phyloP scores from a whole-genome alignment of 2,888 invertebrate species.

The Metacarcinus magister region DNA sequence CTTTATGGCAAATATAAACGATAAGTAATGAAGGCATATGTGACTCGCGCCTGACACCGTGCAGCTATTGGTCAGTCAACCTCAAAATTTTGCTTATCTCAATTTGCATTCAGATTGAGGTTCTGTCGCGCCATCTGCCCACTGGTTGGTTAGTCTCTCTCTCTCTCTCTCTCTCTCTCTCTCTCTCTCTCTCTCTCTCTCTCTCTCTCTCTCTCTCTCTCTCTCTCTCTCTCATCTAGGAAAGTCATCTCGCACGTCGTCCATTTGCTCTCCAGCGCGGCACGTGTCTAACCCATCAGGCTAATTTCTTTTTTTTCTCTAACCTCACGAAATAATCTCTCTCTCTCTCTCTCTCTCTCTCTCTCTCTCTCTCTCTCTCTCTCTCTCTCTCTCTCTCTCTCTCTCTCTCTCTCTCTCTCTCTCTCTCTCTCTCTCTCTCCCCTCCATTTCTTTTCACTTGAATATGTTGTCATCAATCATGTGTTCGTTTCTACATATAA shows the following conservation, averaged over 20 bases:
- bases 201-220: conserved; percentile 15
- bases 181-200: conserved; percentile 27
- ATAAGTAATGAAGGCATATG: conserved; percentile 66
- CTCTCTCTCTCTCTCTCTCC: background rate
- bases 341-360: conserved; percentile 32
- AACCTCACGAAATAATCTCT: background rate
- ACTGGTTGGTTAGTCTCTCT: conserved; percentile 55
- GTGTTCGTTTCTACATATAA: background rate
- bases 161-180: conserved; percentile 56
- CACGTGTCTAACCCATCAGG: background rate
- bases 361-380: conserved; percentile 34
- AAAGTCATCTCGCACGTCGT: background rate
- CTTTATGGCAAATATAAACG: conserved; percentile 64
- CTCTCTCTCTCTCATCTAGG: conserved; percentile 3
- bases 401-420: background rate
- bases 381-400: background rate
- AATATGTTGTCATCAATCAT: background rate
- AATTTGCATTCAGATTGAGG: conserved; percentile 78
- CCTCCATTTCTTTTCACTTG: background rate
- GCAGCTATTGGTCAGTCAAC: conserved; percentile 73
- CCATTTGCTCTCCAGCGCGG: background rate
- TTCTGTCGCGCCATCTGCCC: conserved; percentile 74
- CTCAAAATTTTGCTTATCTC: conserved; percentile 73
- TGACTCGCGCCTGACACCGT: conserved; percentile 63
- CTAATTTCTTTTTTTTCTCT: conserved; percentile 15